Base-by-base conservation (phyloP, 1,140 invertebrate genomes). In the Meteorus sp. region DNA sequence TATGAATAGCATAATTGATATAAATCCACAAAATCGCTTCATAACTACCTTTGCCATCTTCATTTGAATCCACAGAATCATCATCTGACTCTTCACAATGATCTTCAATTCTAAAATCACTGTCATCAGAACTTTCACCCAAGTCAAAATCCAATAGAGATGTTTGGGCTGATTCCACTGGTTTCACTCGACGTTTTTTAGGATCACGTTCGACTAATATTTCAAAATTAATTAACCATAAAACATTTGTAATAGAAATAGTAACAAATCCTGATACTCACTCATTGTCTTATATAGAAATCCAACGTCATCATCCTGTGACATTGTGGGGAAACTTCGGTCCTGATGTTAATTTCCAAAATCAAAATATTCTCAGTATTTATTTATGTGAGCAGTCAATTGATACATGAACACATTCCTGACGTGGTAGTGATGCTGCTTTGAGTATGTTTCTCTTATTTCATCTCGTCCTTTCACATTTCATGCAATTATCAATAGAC, bases 41-140 rank as follows among this genome's bases (percentile, higher is more conserved):
- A 29, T 5, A 29, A 29, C 27, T 29, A 29, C 72, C 73, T 71
- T 79, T 78, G 2, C 60, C 73, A 54, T 66, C 65, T 47, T 81
- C 81, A 56, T 81, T 73, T 9, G 81, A 82, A 66, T 85, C 82
- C 6, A 83, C 74, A 3, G 83, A 86, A 74, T 85, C 82, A 74
- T 89, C 87, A 71, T 89, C 88, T 60, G 86, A 88, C 62, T 89
- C 86, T 67, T 90, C 87, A 39, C 87, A 86, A 64, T 93, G 90
- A 76, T 94, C 92, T 77, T 94, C 92, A 58, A 95, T 93, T 54
- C 93, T 85, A 80, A 95, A 97, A 80, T 98, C 95, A 65, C 93
- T 95, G 74, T 98, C 95, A 75, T 95, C 93, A 6, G 94, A 95
- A 79, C 93, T 95, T 74, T 96, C 94, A 31, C 89, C 92, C 52